These are phyloP conservation scores for Nemurella pictetii DNA, from an alignment of 2,888 invertebrate species.

Conservation along the genomic window DNA sequence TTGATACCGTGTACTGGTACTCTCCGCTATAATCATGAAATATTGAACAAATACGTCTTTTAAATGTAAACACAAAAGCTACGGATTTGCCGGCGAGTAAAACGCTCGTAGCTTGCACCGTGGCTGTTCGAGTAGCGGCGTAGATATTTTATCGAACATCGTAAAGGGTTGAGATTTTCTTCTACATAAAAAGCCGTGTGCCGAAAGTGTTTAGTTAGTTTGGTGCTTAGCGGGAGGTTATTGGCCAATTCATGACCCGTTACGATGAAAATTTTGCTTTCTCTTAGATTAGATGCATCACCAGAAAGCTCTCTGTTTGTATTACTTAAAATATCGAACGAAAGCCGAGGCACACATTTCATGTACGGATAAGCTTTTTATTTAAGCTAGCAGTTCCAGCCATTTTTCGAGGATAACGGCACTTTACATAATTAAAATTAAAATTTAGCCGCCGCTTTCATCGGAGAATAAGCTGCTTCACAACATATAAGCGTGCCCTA, in stretches of 20 bases:
- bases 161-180: conserved; percentile 30
- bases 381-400: neutral
- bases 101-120: neutral
- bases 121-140: neutral
- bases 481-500: neutral
- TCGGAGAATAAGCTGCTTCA: neutral
- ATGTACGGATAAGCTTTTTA: no score
- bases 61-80: conserved; percentile 30
- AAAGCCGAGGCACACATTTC: neutral
- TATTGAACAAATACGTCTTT: conserved; percentile 19
- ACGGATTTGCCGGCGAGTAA: neutral
- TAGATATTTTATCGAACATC: conserved; percentile 8
- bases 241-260: conserved; percentile 29
- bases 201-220: conserved; percentile 29
- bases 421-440: neutral
- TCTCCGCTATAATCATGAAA: conserved; percentile 27
- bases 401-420: neutral
- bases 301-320: neutral
- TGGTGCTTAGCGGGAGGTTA: conserved; percentile 26
- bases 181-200: neutral
- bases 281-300: neutral
- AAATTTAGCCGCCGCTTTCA: neutral
- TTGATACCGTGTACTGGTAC: neutral
- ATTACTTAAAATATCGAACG: neutral
- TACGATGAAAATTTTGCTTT: conserved; percentile 11